These are phyloP conservation scores for Lutjanus campechanus DNA, from an alignment of 2,797 vertebrate species.

Conservation along the genomic window DNA sequence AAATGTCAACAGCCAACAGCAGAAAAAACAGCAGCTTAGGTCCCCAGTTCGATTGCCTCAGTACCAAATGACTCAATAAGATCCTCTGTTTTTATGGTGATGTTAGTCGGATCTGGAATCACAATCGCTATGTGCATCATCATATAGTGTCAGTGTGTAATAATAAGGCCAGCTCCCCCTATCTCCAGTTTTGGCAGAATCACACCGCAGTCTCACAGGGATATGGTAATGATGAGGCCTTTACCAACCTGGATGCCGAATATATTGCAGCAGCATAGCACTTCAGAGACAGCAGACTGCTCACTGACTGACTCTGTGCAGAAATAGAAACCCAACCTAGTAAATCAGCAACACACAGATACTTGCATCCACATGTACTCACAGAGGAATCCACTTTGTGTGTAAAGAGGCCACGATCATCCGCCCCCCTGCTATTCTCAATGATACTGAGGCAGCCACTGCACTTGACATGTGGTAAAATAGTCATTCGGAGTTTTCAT, in stretches of 20 bases:
- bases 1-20: too few relatives aligned
- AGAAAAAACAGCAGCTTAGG: conserved; percentile 1
- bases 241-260: conserved; percentile 73
- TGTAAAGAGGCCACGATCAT: conserved; percentile 36
- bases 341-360: conserved; percentile 42
- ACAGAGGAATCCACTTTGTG: conserved; percentile 31
- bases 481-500: conserved; percentile 41
- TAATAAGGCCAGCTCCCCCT: conserved; percentile 40
- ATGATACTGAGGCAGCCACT: conserved; percentile 17
- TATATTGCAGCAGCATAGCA: conserved; percentile 73
- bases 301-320: conserved; percentile 67
- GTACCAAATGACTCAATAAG: not conserved
- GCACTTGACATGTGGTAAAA: conserved; percentile 25
- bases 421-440: conserved; percentile 1
- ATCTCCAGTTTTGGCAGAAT: conserved; percentile 62
- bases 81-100: conserved; percentile 6
- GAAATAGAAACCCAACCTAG: conserved; percentile 65
- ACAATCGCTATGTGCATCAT: conserved; percentile 36
- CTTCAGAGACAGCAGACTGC: conserved; percentile 80
- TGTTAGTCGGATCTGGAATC: conserved; percentile 23
- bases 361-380: conserved; percentile 10
- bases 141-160: conserved; percentile 50
- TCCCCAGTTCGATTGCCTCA: not conserved
- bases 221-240: conserved; percentile 76
- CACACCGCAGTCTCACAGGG: conserved; percentile 74